Evolutionary conservation across 92 coral and sea anemone genomes (phyloP), one percentile per base, ranked within the genome.

Genomic region (Meandrina meandrites): DNA sequence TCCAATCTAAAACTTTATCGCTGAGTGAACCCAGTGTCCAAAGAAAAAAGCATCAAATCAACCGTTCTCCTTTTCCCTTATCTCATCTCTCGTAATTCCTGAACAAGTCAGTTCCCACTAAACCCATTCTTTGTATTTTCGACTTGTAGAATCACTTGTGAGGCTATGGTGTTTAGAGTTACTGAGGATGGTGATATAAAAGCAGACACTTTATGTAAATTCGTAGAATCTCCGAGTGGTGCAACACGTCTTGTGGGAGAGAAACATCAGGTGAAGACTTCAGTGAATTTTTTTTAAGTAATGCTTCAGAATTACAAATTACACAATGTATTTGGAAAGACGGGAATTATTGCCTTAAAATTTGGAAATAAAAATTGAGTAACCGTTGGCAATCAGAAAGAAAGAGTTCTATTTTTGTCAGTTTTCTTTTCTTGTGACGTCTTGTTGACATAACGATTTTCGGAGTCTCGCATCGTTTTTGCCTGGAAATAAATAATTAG

Each of bases 151-250:
- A 85, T 91, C 17, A 77, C 89, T 1, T 97, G 99, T 76, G 95
- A 97, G 83, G 98, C 99, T 1, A 97, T 97, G 97, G 89, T 88
- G 42, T 97, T 95, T 78, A 86, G 24, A 42, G 92, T 97, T 35
- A 84, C 94, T 16, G 90, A 92, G 16, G 84, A 82, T 24, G 99
- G 99, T 0, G 74, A 79, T 0, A 92, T 95, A 7, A 85, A 91
- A 3, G 90, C 94, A 1, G 89, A 97, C 51, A 94, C 98, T 11
- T 88, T 97, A 0, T 97, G 99, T 81, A 72, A 50, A 51, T 97
- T 97, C 78, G 87, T 83, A 4, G 66, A 81, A 34, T 54, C 62
- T 8, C 92, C 92, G 31, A 76, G 45, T 0, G 76, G 79, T 66
- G 60, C 81, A 22, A 79, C 40, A 16, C 84, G 57, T 28, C 78